phyloP scores from a whole-genome alignment of 1,140 invertebrate genomes.

The Megalopta genalis region DNA sequence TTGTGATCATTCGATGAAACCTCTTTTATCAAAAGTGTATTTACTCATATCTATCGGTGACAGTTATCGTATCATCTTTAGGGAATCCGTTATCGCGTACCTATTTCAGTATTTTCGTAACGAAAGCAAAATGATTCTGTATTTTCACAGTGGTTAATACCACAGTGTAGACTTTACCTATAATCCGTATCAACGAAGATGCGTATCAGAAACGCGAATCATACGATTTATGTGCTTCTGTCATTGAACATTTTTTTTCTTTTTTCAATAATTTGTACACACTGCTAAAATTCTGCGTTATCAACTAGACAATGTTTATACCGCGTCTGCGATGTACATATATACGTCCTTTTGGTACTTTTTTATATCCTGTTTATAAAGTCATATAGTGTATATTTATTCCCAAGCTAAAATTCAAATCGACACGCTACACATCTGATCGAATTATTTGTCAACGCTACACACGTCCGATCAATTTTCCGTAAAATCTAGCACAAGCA shows the following conservation, averaged over 20 bases:
- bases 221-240: background rate
- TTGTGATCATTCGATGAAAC: background rate
- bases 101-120: background rate
- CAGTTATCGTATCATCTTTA: background rate
- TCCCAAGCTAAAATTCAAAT: background rate
- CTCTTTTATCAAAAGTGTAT: slow-evolving; percentile 9
- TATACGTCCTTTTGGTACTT: background rate
- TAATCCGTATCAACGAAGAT: background rate
- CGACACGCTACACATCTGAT: background rate
- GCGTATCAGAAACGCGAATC: background rate
- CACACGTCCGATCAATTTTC: background rate
- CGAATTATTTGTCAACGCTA: background rate
- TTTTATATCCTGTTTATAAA: background rate
- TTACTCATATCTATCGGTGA: slow-evolving; percentile 11
- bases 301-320: background rate
- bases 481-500: background rate
- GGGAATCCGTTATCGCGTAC: background rate
- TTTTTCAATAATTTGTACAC: background rate
- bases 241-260: background rate
- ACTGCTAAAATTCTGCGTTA: background rate
- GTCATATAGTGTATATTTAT: background rate
- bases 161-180: background rate
- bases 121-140: background rate
- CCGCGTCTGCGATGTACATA: background rate
- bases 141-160: background rate